These are phyloP conservation scores for Microplitis mediator DNA, from an alignment of 1,140 invertebrate species.

Conservation along the genomic window DNA sequence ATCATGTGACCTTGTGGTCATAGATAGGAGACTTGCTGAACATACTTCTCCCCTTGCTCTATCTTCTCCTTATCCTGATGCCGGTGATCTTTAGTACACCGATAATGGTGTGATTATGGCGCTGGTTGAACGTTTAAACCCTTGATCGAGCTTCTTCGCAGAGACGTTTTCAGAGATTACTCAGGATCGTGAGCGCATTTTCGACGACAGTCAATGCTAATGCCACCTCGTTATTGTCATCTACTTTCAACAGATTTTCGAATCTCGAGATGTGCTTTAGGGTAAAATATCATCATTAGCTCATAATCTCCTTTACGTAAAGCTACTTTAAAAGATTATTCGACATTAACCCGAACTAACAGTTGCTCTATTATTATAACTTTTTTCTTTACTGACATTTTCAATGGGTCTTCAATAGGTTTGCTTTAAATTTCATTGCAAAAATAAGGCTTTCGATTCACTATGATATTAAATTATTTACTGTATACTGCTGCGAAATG, in stretches of 20 bases:
- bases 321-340: background rate
- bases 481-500: too few relatives aligned
- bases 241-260: background rate
- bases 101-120: constrained; percentile 5
- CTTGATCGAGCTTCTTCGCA: constrained; percentile 2
- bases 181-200: background rate
- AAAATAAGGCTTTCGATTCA: too few relatives aligned
- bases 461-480: too few relatives aligned
- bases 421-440: too few relatives aligned
- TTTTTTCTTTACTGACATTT: background rate
- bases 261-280: background rate
- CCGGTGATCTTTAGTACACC: background rate
- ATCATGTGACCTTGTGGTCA: background rate
- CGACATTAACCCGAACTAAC: background rate
- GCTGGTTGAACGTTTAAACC: constrained; percentile 1
- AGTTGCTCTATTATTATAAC: background rate
- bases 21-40: background rate
- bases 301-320: background rate
- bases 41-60: background rate
- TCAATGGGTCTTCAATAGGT: too few relatives aligned
- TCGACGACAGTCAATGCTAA: background rate
- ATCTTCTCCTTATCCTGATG: background rate
- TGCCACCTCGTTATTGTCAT: constrained; percentile 5
- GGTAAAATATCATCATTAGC: background rate
- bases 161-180: background rate